Evolutionary conservation across 2,113 vertebrate species (phyloP), one percentile per base, ranked within the genome.

Genomic region (Salvelinus namaycush): DNA sequence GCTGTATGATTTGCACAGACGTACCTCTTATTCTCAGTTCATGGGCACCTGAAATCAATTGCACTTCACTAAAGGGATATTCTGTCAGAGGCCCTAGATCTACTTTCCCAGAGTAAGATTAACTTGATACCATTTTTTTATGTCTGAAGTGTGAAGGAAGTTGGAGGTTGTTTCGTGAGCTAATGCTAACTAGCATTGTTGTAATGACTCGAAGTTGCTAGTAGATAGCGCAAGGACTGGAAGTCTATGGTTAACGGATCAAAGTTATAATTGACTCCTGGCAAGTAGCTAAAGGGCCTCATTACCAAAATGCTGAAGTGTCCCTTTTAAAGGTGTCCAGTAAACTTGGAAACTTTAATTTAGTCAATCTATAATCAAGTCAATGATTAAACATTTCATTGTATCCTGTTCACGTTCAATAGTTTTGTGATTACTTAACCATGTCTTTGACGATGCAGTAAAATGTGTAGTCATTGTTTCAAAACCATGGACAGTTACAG

Each of bases 1-100:
- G 88, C 89, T 89, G 81, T 89, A 87, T 27, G 81, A 89, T 90
- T 90, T 89, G 86, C 89, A 92, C 91, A 91, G 86, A 83, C 0
- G 80, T 73, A 68, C 22, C 88, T 84, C 81, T 87, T n/a, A 60
- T 60, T 90, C 87, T 90, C 84, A n/a, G 57, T 60, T 54, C 87
- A 89, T 82, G 7, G 86, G 87, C 88, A 18, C 5, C 88, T 89
- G 83, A 89, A 86, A 87, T 88, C 87, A 90, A 89, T 88, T 87
- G 88, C 88, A 90, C 89, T 90, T 89, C 87, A 89, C 88, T 86
- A 83, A 73, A 89, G 62, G 74, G 39, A 44, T 44, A 44, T 44
- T 11, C 3, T 1, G 2, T 9, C 39, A 44, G 39, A 44, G 39
- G 39, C 39, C 2, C 39, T 44, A 11, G 9, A 11, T 44, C 39